Evolutionary conservation across 2,888 invertebrate genomes (phyloP).

Genomic region (Lasioglossum villosulum): DNA sequence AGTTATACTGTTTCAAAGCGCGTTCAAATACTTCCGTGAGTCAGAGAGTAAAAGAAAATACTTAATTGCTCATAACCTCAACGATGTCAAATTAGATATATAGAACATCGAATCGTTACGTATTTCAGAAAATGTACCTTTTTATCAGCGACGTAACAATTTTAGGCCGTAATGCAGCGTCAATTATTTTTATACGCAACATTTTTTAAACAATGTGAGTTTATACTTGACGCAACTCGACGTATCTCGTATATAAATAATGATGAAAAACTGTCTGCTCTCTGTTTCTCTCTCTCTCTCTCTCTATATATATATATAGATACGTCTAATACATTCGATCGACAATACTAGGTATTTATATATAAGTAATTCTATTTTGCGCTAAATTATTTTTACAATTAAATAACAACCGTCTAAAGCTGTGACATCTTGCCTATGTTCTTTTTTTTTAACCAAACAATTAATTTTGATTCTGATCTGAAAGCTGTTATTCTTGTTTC

Average conservation of each 20-base stretch:
- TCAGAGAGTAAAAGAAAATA: no score
- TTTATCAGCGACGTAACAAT: constrained; percentile 4
- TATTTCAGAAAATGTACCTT: constrained; percentile 46
- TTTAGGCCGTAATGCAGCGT: neutral
- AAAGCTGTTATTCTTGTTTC: constrained; percentile 19
- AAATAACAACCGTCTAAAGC: constrained; percentile 1
- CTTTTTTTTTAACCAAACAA: neutral
- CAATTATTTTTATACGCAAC: neutral
- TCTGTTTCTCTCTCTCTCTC: no score
- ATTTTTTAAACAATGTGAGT: constrained; percentile 5
- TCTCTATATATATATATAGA: no score
- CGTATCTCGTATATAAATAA: no score
- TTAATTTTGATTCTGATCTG: neutral
- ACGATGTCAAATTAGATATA: neutral
- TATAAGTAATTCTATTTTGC: neutral
- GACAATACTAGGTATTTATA: neutral
- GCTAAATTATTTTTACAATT: neutral
- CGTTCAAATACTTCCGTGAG: neutral
- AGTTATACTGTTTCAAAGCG: no score
- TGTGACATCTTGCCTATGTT: neutral
- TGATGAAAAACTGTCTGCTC: constrained; percentile 2
- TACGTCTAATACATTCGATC: neutral
- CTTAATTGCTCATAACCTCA: constrained; percentile 28
- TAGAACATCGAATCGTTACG: neutral
- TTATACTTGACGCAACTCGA: neutral